Percentiles rank a stretch among this genome's conserved stretches.
Conservation (phyloP, 2,797 vertebrate species). For the Siniperca obscura region DNA sequence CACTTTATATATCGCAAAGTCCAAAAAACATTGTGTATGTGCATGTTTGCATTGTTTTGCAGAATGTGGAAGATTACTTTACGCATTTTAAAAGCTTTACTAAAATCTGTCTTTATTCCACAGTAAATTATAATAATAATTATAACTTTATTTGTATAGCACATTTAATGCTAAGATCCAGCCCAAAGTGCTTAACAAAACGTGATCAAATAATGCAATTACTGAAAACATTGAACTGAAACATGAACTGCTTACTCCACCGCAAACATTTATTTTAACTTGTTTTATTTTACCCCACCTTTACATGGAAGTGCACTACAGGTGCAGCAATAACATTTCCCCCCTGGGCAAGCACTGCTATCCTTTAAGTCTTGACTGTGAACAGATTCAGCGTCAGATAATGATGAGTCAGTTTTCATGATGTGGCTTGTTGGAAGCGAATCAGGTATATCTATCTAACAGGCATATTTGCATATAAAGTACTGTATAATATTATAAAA, state of each 20-base stretch:
- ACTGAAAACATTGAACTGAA: not conserved
- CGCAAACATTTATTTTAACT: not conserved
- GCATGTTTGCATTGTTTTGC: not conserved
- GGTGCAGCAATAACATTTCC: conserved; percentile 17
- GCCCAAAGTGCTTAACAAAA: no score
- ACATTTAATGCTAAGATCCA: no score
- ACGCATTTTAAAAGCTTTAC: not conserved
- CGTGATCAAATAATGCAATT: no score
- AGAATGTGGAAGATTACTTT: not conserved
- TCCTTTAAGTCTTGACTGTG: not conserved
- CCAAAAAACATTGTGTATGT: not conserved
- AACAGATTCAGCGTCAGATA: conserved; percentile 31
- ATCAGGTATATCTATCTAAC: not conserved
- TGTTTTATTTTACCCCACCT: not conserved
- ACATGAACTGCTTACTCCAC: not conserved
- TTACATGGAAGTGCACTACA: not conserved
- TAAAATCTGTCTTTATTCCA: not conserved
- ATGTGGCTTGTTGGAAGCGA: conserved; percentile 35
- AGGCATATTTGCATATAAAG: not conserved
- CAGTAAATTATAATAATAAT: no score
- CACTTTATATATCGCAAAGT: not conserved
- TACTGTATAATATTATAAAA: not conserved
- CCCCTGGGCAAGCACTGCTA: not conserved
- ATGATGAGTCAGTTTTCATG: conserved; percentile 49
- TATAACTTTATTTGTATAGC: no score